Conservation (phyloP, 2,797 vertebrate genomes). For the Catharus ustulatus region DNA sequence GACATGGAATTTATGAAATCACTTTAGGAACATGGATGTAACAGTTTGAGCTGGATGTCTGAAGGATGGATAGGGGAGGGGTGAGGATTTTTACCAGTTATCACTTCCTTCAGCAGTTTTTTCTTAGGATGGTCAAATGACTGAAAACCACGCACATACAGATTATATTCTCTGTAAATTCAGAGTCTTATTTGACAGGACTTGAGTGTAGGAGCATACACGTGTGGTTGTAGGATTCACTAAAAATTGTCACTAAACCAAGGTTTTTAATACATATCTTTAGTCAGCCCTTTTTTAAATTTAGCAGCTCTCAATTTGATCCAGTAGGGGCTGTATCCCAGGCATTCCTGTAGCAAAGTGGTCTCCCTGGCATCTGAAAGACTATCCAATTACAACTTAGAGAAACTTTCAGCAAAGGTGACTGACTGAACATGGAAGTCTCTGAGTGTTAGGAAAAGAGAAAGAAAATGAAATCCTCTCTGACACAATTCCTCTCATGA, state of each 20-base stretch:
- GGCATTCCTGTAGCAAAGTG: background rate
- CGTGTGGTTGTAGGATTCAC: background rate
- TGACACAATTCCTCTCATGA: background rate
- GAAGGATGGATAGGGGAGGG: background rate
- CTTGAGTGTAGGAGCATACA: background rate
- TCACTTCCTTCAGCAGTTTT: background rate
- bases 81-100: background rate
- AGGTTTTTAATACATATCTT: background rate
- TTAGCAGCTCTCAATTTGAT: background rate
- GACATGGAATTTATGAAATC: background rate
- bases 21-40: background rate
- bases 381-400: background rate
- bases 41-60: background rate
- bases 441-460: background rate
- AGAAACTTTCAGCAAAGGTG: background rate
- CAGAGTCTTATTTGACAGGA: background rate
- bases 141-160: background rate
- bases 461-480: background rate
- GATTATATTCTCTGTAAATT: background rate
- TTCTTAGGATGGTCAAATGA: background rate
- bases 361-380: background rate
- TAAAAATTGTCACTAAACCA: background rate
- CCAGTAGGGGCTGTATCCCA: background rate
- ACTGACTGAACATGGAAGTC: background rate
- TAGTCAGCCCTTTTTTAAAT: background rate